Conservation (phyloP, 2,113 vertebrate species). For the Morone chrysops region DNA sequence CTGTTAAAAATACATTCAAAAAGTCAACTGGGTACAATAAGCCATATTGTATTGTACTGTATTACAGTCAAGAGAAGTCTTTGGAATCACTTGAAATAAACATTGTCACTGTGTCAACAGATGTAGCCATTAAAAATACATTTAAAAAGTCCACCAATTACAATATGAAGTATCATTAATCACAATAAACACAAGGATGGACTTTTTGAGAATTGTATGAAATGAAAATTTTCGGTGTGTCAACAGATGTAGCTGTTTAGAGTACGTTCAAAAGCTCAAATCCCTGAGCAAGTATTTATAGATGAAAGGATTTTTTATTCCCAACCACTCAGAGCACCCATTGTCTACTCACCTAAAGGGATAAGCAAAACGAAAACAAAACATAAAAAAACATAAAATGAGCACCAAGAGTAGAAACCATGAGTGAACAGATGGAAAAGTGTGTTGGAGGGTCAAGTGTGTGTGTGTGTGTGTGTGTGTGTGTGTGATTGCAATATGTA, state of each 20-base stretch:
- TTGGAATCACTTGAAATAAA: slow-evolving; percentile 79
- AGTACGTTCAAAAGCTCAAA: slow-evolving; percentile 66
- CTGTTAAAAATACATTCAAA: slow-evolving; percentile 81
- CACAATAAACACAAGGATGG: slow-evolving; percentile 66
- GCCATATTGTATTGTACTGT: slow-evolving; percentile 80
- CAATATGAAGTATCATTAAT: slow-evolving; percentile 72
- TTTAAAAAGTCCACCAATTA: slow-evolving; percentile 75
- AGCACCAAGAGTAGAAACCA: slow-evolving; percentile 40
- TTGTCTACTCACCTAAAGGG: slow-evolving; percentile 64
- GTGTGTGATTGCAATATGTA: slow-evolving; percentile 87
- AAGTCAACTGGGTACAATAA: slow-evolving; percentile 83
- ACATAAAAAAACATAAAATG: slow-evolving; percentile 46
- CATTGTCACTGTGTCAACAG: slow-evolving; percentile 76
- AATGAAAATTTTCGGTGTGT: slow-evolving; percentile 65
- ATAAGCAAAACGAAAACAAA: slow-evolving; percentile 60
- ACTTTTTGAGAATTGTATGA: slow-evolving; percentile 64
- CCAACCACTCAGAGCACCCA: slow-evolving; percentile 33
- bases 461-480: slow-evolving; percentile 18
- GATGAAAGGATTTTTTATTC: slow-evolving; percentile 65
- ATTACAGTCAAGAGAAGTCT: slow-evolving; percentile 79
- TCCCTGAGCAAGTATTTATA: slow-evolving; percentile 73
- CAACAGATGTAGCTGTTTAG: slow-evolving; percentile 72
- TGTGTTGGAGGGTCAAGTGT: slow-evolving; percentile 51
- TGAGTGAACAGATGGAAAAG: slow-evolving; percentile 74
- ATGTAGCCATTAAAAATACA: slow-evolving; percentile 82